phyloP scores from a whole-genome alignment of 1,140 invertebrate species.

The Drepana arcuata region DNA sequence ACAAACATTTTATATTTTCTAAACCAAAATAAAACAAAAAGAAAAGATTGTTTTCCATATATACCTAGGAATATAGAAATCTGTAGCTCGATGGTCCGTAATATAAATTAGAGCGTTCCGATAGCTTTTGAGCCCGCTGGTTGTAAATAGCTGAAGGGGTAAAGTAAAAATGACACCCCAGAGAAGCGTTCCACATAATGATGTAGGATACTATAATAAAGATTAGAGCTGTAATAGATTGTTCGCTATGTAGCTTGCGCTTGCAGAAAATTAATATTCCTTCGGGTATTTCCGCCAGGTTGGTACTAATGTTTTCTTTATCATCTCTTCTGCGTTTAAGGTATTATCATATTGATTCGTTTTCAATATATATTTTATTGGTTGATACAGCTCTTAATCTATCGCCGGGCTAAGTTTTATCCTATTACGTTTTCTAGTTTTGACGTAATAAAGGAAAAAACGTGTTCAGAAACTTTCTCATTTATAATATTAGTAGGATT shows the following conservation, averaged over 20 bases:
- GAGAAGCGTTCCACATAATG: conserved; percentile 33
- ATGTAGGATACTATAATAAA: conserved; percentile 23
- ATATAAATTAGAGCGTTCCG: conserved; percentile 30
- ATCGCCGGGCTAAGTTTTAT: no score
- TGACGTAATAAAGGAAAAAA: no score
- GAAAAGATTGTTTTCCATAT: no score
- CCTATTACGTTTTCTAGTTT: no score
- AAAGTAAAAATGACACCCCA: conserved; percentile 40
- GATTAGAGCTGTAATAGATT: conserved; percentile 20
- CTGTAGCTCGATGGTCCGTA: conserved; percentile 6
- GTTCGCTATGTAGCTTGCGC: conserved; percentile 3
- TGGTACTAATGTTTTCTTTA: neutral
- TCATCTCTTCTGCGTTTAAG: neutral
- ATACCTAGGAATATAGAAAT: conserved; percentile 1
- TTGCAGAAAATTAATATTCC: conserved; percentile 15
- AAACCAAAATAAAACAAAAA: neutral
- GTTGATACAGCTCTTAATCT: no score
- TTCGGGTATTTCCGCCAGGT: conserved; percentile 7
- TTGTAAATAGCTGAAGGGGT: conserved; percentile 38
- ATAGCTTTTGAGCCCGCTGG: conserved; percentile 35
- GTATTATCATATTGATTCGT: neutral
- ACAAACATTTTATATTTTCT: neutral
- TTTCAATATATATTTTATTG: neutral
- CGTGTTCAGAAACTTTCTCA: no score
- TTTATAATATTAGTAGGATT: no score